Base-by-base conservation (phyloP, 2,888 invertebrate genomes). In the Hydroisotoma schaefferi region DNA sequence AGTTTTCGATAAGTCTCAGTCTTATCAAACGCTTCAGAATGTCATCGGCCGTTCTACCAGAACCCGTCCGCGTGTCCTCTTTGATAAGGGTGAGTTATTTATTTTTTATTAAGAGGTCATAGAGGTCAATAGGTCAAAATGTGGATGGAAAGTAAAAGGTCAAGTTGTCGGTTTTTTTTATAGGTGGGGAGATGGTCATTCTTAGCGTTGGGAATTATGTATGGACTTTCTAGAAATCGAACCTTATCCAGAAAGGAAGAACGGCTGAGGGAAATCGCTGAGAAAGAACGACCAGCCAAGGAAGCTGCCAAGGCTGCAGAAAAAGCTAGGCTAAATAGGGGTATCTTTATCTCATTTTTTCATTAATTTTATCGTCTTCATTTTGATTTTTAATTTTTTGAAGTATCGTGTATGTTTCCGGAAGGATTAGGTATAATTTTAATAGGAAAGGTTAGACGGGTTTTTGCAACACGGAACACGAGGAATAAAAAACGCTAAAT, bases 111-210 rank as follows among this genome's bases (percentile, higher is more conserved):
- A n/a, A n/a, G n/a, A n/a, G n/a, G n/a, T n/a, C n/a, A n/a, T n/a
- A n/a, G n/a, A n/a, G n/a, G n/a, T n/a, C n/a, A n/a, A n/a, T n/a
- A n/a, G n/a, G n/a, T n/a, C n/a, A n/a, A n/a, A n/a, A n/a, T n/a
- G n/a, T n/a, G n/a, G n/a, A n/a, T n/a, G n/a, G n/a, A n/a, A n/a
- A n/a, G n/a, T n/a, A n/a, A n/a, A n/a, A n/a, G n/a, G n/a, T n/a
- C n/a, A n/a, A n/a, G n/a, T 43, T 10, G 10, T 15, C 6, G 18
- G 43, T 43, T 43, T 10, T n/a, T 43, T 43, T 10, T 43, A n/a
- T 77, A 89, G 88, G 88, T 90, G 74, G 85, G 85, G 60, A 82
- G 92, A 75, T 92, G 90, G 90, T 85, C 86, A 57, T 81, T 90
- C 74, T 81, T 92, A 2, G 76, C 82, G 0, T 80, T 82, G 0